These are phyloP conservation scores for Bufotes viridis DNA, from an alignment of 2,797 vertebrate species.

Conservation along the genomic window DNA sequence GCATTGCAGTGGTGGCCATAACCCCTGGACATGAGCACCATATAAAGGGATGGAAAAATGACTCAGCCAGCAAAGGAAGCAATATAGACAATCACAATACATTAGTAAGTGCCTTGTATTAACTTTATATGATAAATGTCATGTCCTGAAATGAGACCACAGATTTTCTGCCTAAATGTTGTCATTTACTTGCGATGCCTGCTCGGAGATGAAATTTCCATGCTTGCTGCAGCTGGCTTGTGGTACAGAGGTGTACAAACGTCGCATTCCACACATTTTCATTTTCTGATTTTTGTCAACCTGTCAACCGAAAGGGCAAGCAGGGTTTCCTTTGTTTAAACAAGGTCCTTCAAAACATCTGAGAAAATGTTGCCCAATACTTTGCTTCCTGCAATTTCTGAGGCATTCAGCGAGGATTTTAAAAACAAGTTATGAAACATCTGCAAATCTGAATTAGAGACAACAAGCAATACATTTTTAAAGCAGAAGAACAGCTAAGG, in stretches of 20 bases:
- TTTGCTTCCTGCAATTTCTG: conserved; percentile 54
- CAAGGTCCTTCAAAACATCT: conserved; percentile 27
- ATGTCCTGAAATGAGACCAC: no score
- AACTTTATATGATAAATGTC: no score
- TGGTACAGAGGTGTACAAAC: conserved; percentile 34
- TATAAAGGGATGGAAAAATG: no score
- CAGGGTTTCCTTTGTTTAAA: conserved; percentile 54
- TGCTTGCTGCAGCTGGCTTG: not conserved
- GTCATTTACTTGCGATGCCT: not conserved
- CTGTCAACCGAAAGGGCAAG: conserved; percentile 34
- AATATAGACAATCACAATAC: no score
- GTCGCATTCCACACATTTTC: conserved; percentile 35
- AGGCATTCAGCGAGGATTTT: conserved; percentile 40
- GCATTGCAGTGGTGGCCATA: no score
- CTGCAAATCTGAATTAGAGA: conserved; percentile 29
- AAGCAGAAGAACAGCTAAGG: conserved; percentile 14
- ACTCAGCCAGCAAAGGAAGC: no score
- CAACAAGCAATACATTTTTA: conserved; percentile 35
- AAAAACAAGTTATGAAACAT: conserved; percentile 57
- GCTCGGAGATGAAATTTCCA: not conserved
- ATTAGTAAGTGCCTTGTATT: no score
- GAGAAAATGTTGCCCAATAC: conserved; percentile 48
- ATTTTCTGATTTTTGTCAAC: conserved; percentile 34
- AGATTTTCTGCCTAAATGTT: not conserved
- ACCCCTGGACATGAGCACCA: no score